Evolutionary conservation across 1,140 invertebrate genomes (phyloP).

Genomic region (Zaprionus lachaisei): DNA sequence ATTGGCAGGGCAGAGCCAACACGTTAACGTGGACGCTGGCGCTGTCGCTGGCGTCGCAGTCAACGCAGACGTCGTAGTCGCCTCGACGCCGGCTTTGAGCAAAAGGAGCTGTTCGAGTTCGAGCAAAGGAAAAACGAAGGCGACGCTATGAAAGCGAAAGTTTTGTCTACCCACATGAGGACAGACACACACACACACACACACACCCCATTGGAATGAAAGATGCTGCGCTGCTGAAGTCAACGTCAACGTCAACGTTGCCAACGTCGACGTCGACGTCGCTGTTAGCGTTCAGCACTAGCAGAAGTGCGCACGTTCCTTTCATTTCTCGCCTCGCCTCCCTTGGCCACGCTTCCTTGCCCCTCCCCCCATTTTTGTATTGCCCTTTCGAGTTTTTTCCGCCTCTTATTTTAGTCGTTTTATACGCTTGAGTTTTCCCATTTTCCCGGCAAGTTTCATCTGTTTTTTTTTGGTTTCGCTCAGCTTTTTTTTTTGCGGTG

Average conservation of each 20-base stretch:
- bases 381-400: conserved; percentile 43
- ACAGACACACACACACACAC: conserved; percentile 16
- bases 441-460: conserved; percentile 51
- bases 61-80: conserved; percentile 4
- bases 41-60: not conserved
- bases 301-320: conserved; percentile 46
- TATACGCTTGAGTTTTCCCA: conserved; percentile 44
- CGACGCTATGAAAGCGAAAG: conserved; percentile 68
- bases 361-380: conserved; percentile 37
- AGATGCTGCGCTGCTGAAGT: conserved; percentile 16
- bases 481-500: conserved; percentile 15
- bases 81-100: not conserved
- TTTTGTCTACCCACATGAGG: conserved; percentile 67
- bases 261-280: conserved; percentile 25
- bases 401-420: conserved; percentile 51
- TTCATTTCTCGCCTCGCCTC: conserved; percentile 43
- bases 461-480: conserved; percentile 18
- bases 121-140: conserved; percentile 58
- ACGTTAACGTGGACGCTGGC: not conserved
- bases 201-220: conserved; percentile 6
- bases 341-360: conserved; percentile 36
- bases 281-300: conserved; percentile 23
- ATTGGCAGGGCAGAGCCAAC: conserved; percentile 15
- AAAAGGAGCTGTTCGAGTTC: conserved; percentile 28
- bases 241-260: conserved; percentile 10